These are phyloP conservation scores for Dryococelus australis DNA, from an alignment of 2,888 invertebrate species.

Conservation along the genomic window DNA sequence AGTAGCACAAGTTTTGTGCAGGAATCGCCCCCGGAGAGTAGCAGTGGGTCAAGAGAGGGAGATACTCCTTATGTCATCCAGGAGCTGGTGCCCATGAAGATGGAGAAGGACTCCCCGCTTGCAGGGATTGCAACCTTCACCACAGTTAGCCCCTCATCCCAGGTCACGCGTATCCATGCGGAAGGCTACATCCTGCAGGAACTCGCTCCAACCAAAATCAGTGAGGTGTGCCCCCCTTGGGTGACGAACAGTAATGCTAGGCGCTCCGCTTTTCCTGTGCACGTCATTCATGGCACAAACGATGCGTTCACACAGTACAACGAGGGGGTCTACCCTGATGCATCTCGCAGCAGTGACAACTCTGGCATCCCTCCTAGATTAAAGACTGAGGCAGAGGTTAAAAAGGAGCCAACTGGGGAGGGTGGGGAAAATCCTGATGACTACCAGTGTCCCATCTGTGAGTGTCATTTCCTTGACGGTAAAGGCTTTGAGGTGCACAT, in stretches of 20 bases:
- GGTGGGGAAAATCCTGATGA: neutral
- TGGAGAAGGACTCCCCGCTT: conserved; percentile 23
- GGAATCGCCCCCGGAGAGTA: neutral
- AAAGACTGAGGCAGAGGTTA: neutral
- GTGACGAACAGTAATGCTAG: neutral
- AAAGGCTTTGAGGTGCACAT: conserved; percentile 21
- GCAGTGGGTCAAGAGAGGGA: neutral
- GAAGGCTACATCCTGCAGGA: conserved; percentile 24
- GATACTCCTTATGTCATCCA: neutral
- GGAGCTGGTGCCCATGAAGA: conserved; percentile 25
- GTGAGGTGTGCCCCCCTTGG: neutral
- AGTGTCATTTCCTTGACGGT: neutral
- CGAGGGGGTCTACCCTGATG: neutral
- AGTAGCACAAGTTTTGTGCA: conserved; percentile 5
- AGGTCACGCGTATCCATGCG: neutral
- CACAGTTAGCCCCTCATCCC: neutral
- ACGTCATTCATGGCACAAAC: neutral
- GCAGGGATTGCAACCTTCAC: neutral
- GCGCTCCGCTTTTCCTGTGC: neutral
- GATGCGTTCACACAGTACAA: neutral
- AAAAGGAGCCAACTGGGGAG: conserved; percentile 6
- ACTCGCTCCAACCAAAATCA: neutral
- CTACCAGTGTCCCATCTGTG: conserved; percentile 22
- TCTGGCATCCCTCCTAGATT: neutral
- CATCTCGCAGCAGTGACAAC: neutral